phyloP scores from a whole-genome alignment of 2,888 invertebrate species.

The Agrilus mali region DNA sequence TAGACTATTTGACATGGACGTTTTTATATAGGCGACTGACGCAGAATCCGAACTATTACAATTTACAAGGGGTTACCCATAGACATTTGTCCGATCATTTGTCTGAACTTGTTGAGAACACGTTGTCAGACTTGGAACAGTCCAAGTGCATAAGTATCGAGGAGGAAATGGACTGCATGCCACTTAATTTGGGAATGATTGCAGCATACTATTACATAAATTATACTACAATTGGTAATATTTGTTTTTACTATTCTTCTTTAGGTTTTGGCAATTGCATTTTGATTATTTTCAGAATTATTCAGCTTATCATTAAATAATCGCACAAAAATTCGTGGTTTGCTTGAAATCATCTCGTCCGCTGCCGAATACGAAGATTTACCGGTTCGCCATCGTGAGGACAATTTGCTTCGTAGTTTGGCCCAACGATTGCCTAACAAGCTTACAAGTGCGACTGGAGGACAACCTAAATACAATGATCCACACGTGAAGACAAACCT shows the following conservation, averaged over 20 bases:
- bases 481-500: conserved; percentile 96
- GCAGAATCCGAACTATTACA: conserved; percentile 99
- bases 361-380: conserved; percentile 95
- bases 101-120: conserved; percentile 94
- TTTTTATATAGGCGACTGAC: conserved; percentile 93
- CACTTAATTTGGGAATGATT: conserved; percentile 98
- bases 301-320: conserved; percentile 93
- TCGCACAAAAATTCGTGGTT: conserved; percentile 94
- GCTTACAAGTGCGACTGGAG: conserved; percentile 45
- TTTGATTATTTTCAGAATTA: conserved; percentile 53
- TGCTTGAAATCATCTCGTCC: conserved; percentile 94
- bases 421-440: conserved; percentile 47
- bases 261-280: too few species aligned
- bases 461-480: conserved; percentile 76
- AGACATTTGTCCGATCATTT: conserved; percentile 95
- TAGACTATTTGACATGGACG: conserved; percentile 99
- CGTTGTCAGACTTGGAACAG: conserved; percentile 86
- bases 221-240: conserved; percentile 89
- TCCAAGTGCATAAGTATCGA: conserved; percentile 96
- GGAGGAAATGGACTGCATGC: conserved; percentile 95
- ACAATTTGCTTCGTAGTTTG: conserved; percentile 58
- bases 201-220: conserved; percentile 99
- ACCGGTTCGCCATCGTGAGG: conserved; percentile 90
- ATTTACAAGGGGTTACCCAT: conserved; percentile 92
- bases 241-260: not conserved